Conservation (phyloP, 2,113 vertebrate genomes). For the Chauna torquata region DNA sequence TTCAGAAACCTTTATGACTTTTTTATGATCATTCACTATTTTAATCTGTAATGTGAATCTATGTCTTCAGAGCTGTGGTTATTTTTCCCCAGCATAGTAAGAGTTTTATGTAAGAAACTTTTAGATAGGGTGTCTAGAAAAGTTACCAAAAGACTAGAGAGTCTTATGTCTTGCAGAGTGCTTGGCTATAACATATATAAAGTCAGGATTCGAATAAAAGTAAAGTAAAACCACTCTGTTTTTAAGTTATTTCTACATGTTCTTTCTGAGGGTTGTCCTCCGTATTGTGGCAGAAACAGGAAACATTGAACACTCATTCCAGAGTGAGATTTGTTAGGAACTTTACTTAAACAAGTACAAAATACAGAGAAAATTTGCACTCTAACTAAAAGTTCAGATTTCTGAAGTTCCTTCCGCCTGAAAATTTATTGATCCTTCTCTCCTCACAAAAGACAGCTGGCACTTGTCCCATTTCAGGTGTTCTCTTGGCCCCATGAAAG, state of each 20-base stretch:
- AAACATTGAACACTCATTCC: background rate
- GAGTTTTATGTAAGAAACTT: background rate
- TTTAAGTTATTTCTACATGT: background rate
- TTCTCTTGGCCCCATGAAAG: background rate
- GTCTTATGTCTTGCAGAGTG: background rate
- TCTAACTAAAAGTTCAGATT: background rate
- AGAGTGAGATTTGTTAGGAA: background rate
- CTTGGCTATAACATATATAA: background rate
- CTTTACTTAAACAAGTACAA: background rate
- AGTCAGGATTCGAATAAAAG: background rate
- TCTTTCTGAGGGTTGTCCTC: background rate
- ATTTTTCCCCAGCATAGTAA: background rate
- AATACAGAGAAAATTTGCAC: background rate
- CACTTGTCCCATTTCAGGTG: background rate
- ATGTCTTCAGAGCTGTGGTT: background rate
- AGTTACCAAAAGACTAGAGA: background rate
- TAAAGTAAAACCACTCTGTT: background rate
- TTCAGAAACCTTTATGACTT: background rate
- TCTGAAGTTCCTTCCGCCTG: background rate
- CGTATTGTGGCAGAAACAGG: background rate
- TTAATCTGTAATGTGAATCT: background rate
- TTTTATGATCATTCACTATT: background rate
- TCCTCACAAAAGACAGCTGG: background rate
- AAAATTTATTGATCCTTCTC: background rate
- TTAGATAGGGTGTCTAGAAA: background rate